phyloP scores from a whole-genome alignment of 2,888 invertebrate genomes.

The Serripes groenlandicus region DNA sequence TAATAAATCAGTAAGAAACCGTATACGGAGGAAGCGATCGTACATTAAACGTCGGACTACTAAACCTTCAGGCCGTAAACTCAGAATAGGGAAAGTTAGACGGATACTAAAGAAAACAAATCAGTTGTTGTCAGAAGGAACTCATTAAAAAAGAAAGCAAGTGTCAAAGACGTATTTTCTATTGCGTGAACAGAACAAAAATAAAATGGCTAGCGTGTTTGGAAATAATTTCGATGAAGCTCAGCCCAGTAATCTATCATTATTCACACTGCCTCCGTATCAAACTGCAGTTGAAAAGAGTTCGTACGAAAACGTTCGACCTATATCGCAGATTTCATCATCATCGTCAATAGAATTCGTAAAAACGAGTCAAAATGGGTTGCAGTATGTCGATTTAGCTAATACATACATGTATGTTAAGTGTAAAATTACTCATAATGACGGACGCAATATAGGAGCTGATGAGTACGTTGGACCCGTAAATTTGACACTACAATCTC shows the following conservation, averaged over 20 bases:
- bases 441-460: conserved; percentile 12
- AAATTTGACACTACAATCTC: conserved; percentile 26
- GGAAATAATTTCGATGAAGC: conserved; percentile 1
- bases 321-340: conserved; percentile 18
- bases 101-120: background rate
- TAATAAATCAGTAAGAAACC: background rate
- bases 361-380: background rate
- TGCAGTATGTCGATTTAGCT: conserved; percentile 29
- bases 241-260: conserved; percentile 14
- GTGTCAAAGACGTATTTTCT: too few species aligned
- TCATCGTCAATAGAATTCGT: conserved; percentile 25
- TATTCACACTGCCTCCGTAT: conserved; percentile 9
- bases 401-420: conserved; percentile 34
- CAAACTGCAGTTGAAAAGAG: conserved; percentile 35
- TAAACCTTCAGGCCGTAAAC: too few species aligned
- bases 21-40: conserved; percentile 1
- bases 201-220: background rate
- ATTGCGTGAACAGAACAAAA: background rate
- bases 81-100: background rate
- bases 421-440: conserved; percentile 31
- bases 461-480: conserved; percentile 49
- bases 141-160: background rate
- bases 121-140: background rate
- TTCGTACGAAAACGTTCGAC: conserved; percentile 17
- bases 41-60: too few species aligned